Percentiles rank a stretch among this genome's conserved stretches.
Evolutionary conservation across 1,140 invertebrate genomes (phyloP).

Genomic region (Eupristina koningsbergeri): DNA sequence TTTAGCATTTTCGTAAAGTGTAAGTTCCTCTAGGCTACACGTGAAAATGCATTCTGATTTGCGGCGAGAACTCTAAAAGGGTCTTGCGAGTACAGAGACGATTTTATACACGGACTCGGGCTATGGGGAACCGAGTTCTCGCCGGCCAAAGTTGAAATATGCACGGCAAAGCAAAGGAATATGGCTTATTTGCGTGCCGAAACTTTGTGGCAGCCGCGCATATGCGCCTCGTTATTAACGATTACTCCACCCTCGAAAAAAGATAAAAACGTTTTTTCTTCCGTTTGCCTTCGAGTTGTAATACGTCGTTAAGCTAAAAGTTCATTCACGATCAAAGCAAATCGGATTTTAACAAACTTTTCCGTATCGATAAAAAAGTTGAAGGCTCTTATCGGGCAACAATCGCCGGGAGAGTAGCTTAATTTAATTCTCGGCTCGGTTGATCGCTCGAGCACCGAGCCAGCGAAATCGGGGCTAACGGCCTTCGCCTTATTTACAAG

Average conservation of each 20-base stretch:
- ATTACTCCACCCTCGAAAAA: conserved; percentile 67
- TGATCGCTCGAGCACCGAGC: conserved; percentile 39
- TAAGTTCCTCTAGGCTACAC: neutral
- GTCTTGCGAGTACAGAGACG: conserved; percentile 61
- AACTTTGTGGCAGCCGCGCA: conserved; percentile 67
- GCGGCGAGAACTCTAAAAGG: conserved; percentile 55
- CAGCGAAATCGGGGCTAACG: neutral
- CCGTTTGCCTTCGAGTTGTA: neutral
- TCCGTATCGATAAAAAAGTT: neutral
- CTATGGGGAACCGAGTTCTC: conserved; percentile 60
- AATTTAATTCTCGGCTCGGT: conserved; percentile 42
- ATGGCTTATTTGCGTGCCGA: conserved; percentile 73
- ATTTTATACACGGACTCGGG: conserved; percentile 62
- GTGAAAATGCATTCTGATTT: conserved; percentile 50
- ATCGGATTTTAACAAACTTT: neutral
- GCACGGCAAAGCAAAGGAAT: conserved; percentile 65
- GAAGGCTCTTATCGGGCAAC: neutral
- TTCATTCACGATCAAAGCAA: conserved; percentile 16
- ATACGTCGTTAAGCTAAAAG: conserved; percentile 1
- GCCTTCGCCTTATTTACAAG: conserved; percentile 58
- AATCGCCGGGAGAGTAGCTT: neutral
- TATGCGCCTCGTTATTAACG: conserved; percentile 70
- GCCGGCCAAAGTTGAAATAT: conserved; percentile 66
- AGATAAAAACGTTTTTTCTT: neutral
- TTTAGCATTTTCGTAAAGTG: conserved; percentile 2